A percentile compares a stretch with the other conserved stretches of the same genome.
These are phyloP conservation scores for Himalopsyche tibetana DNA, from an alignment of 2,888 invertebrate species.

Conservation along the genomic window DNA sequence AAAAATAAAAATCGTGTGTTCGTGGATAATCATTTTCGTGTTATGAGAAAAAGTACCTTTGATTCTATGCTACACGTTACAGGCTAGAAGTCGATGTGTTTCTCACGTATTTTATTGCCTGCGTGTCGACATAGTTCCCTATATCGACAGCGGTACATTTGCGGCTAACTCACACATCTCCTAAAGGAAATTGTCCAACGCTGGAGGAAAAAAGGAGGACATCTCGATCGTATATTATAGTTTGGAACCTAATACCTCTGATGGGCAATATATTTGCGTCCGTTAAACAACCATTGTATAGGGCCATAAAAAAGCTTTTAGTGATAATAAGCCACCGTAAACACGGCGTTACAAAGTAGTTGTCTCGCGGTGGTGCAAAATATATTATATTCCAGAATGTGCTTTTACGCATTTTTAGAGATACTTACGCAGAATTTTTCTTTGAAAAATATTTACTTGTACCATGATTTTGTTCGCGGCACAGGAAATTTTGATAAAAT, in stretches of 20 bases:
- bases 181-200: conserved; percentile 53
- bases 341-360: conserved; percentile 63
- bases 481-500: too few species aligned
- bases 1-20: conserved; percentile 2
- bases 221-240: conserved; percentile 62
- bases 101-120: conserved; percentile 60
- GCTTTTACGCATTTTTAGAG: conserved; percentile 3
- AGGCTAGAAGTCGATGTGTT: conserved; percentile 47
- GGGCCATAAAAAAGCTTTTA: conserved; percentile 66
- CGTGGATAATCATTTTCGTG: conserved; percentile 22
- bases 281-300: conserved; percentile 65
- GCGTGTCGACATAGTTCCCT: conserved; percentile 59
- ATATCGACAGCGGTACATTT: conserved; percentile 27
- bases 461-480: not conserved
- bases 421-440: conserved; percentile 1
- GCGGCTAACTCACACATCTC: conserved; percentile 19
- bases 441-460: not conserved
- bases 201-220: conserved; percentile 47
- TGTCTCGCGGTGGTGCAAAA: conserved; percentile 56
- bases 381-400: conserved; percentile 23
- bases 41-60: conserved; percentile 17
- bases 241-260: conserved; percentile 64
- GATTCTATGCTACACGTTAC: conserved; percentile 35
- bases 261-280: conserved; percentile 65
- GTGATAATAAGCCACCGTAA: conserved; percentile 65